Evolutionary conservation across 2,888 invertebrate species (phyloP).

Genomic region (Arge pagana): DNA sequence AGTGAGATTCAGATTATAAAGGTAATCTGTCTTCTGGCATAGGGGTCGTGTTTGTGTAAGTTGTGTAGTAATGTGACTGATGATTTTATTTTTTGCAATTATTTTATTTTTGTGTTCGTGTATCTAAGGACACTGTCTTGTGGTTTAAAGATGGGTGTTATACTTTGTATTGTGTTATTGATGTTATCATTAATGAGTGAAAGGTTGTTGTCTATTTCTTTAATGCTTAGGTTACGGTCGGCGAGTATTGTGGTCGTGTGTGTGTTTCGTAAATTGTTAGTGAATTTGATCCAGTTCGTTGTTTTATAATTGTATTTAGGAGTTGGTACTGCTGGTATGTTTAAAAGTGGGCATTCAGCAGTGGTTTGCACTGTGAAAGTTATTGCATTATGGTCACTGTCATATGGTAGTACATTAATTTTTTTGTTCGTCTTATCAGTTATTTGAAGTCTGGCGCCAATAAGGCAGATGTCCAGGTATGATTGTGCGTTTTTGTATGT

Average conservation of each 20-base stretch:
- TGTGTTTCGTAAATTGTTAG: background rate
- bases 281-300: slow-evolving; percentile 1
- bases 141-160: too few relatives aligned
- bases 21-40: too few relatives aligned
- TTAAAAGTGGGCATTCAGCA: background rate
- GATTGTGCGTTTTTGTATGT: slow-evolving; percentile 8
- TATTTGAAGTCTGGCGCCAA: background rate
- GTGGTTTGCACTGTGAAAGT: background rate
- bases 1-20: too few relatives aligned
- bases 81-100: slow-evolving; percentile 13
- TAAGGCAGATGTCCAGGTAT: slow-evolving; percentile 6
- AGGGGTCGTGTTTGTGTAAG: background rate
- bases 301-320: too few relatives aligned
- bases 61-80: background rate
- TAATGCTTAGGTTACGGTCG: too few relatives aligned
- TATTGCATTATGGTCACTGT: slow-evolving; percentile 16
- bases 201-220: background rate
- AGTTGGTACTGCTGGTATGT: background rate
- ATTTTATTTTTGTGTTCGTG: background rate
- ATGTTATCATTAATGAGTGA: background rate
- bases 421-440: background rate
- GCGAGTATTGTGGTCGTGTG: background rate
- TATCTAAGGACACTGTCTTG: background rate
- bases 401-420: background rate
- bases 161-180: background rate